These are phyloP conservation scores for Phallusia fumigata DNA, from an alignment of 23 tunicate genomes.

Conservation along the genomic window DNA sequence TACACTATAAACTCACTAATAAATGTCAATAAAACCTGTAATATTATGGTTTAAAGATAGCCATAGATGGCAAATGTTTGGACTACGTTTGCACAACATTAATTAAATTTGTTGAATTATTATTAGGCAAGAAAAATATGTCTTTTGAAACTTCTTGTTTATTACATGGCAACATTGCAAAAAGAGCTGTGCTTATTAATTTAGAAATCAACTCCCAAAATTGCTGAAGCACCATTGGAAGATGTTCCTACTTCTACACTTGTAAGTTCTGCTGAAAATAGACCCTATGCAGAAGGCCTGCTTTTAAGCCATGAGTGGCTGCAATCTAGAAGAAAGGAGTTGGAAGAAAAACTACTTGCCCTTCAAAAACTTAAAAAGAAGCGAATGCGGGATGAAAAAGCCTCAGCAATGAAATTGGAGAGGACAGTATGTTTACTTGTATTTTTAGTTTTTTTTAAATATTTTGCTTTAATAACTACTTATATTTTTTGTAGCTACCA, in stretches of 20 bases:
- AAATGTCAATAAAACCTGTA: too few relatives aligned
- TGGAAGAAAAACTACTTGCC: slow-evolving; percentile 34
- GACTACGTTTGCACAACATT: too few relatives aligned
- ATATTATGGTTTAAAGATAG: too few relatives aligned
- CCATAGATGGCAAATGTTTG: too few relatives aligned
- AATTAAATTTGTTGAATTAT: too few relatives aligned
- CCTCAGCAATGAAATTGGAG: slow-evolving; percentile 42
- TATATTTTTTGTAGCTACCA: slow-evolving; percentile 47
- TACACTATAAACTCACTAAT: too few relatives aligned
- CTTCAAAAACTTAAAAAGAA: slow-evolving; percentile 43
- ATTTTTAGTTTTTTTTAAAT: neutral
- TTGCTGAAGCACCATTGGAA: too few relatives aligned
- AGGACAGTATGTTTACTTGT: slow-evolving; percentile 13
- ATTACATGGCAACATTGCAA: too few relatives aligned
- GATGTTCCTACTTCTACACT: neutral
- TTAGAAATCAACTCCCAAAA: too few relatives aligned
- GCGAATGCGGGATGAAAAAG: slow-evolving; percentile 42
- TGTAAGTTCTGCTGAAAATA: slow-evolving; percentile 2
- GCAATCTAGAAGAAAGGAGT: neutral
- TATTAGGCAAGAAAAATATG: too few relatives aligned
- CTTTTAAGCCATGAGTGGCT: slow-evolving; percentile 23
- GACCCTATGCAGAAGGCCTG: neutral
- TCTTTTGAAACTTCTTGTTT: too few relatives aligned
- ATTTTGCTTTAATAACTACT: neutral
- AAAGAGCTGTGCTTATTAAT: too few relatives aligned